Evolutionary conservation across 2,113 vertebrate species (phyloP).

Genomic region (Prietella phreatophila): DNA sequence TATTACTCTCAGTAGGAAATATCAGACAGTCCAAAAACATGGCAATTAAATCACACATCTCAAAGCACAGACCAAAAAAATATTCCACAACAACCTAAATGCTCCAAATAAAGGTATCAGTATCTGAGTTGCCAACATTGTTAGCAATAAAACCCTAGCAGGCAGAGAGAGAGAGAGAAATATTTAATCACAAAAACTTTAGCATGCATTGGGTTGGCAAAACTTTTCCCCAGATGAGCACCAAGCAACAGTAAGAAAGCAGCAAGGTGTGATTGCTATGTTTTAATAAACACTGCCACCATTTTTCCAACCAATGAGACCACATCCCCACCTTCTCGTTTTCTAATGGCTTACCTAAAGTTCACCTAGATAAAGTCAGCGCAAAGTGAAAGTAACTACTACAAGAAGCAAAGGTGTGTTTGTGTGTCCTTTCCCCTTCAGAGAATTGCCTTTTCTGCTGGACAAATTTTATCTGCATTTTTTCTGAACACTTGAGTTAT

Average conservation of each 20-base stretch:
- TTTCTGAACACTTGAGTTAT: neutral
- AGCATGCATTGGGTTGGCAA: neutral
- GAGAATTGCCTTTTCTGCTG: neutral
- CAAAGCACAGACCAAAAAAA: neutral
- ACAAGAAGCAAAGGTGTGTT: neutral
- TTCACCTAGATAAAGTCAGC: neutral
- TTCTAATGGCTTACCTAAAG: neutral
- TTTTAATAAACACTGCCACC: neutral
- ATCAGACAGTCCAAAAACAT: constrained; percentile 26
- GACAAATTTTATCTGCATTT: neutral
- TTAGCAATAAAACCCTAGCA: neutral
- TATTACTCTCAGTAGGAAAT: constrained; percentile 36
- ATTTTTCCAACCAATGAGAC: neutral
- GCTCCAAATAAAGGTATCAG: neutral
- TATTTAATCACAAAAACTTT: neutral
- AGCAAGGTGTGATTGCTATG: neutral
- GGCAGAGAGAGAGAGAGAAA: neutral
- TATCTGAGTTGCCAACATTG: neutral
- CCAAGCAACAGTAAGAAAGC: neutral
- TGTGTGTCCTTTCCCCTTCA: neutral
- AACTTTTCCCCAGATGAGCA: neutral
- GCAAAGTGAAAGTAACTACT: neutral
- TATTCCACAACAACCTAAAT: neutral
- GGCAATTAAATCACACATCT: constrained; percentile 32
- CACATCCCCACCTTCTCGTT: neutral